Base-by-base conservation (phyloP, 2,888 invertebrate species). In the Gryllus longicercus region DNA sequence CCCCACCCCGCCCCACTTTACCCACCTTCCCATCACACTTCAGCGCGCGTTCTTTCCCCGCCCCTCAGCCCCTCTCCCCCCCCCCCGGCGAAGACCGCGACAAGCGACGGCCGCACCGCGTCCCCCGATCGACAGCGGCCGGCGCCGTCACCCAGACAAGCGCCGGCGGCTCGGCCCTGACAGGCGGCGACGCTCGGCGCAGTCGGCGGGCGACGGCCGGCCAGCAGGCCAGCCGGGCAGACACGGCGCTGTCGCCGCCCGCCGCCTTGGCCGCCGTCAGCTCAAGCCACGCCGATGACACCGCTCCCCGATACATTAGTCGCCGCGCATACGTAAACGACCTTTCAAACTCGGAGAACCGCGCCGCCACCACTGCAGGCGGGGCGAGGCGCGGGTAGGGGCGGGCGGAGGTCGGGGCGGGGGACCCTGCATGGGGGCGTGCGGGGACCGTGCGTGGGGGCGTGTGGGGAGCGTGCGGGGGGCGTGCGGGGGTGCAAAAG, bases 221-320 rank as follows among this genome's bases (percentile, higher is more conserved):
- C 16, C 63, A 5, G n/a, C n/a, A n/a, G n/a, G 14, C 63, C 16
- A 18, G 4, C 16, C 63, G 14, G 63, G n/a, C 63, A 63, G 63
- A 63, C 63, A n/a, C 63, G 16, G 63, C 63, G 63, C 63, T 63
- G 63, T 63, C 63, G 63, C n/a, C n/a, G n/a, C n/a, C 63, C 63
- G 63, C 63, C 63, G 4, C 16, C 63, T 63, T n/a, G 63, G 14
- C 63, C 63, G n/a, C 63, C 63, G 63, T n/a, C 63, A 63, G 16
- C 63, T 63, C n/a, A 14, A 14, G 16, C 63, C 63, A 3, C 63
- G n/a, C 63, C 63, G 63, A 63, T 63, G 63, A 63, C 63, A 63
- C 63, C 16, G 16, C 63, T 63, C 63, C 63, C 63, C 63, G 63
- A 63, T 63, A 63, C 63, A 63, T 63, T 63, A 63, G 63, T 63